phyloP scores from a whole-genome alignment of 1,140 invertebrate genomes.

The Anoplolepis gracilipes region DNA sequence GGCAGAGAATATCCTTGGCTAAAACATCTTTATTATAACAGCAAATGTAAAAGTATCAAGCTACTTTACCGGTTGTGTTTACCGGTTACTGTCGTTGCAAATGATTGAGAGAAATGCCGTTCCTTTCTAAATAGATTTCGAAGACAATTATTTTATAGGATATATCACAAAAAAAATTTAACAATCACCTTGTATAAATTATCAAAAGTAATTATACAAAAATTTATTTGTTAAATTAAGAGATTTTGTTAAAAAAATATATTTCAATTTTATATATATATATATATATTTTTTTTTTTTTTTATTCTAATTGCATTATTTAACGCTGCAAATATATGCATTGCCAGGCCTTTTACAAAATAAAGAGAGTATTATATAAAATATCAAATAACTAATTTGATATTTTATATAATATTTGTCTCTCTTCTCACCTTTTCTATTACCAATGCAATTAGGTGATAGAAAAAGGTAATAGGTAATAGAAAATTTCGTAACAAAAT shows the following conservation, averaged over 20 bases:
- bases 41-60: conserved; percentile 3
- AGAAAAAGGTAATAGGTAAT: conserved; percentile 38
- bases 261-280: background rate
- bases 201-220: too few species aligned
- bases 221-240: background rate
- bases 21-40: conserved; percentile 29
- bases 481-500: conserved; percentile 41
- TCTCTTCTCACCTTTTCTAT: too few species aligned
- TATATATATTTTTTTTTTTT: background rate
- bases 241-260: background rate
- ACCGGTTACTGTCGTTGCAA: conserved; percentile 31
- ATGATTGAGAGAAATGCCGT: conserved; percentile 27
- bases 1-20: background rate
- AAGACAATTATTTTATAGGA: too few species aligned
- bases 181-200: too few species aligned
- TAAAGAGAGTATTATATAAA: conserved; percentile 35
- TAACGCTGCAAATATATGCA: background rate
- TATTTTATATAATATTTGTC: too few species aligned
- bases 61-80: conserved; percentile 55
- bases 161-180: too few species aligned
- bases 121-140: background rate
- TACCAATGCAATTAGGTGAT: conserved; percentile 38
- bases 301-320: background rate
- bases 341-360: background rate
- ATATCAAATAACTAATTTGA: conserved; percentile 51